Percentiles rank a stretch among this genome's conserved stretches.
These are phyloP conservation scores for Aspiorhynchus laticeps DNA, from an alignment of 2,113 vertebrate species.

Conservation along the genomic window DNA sequence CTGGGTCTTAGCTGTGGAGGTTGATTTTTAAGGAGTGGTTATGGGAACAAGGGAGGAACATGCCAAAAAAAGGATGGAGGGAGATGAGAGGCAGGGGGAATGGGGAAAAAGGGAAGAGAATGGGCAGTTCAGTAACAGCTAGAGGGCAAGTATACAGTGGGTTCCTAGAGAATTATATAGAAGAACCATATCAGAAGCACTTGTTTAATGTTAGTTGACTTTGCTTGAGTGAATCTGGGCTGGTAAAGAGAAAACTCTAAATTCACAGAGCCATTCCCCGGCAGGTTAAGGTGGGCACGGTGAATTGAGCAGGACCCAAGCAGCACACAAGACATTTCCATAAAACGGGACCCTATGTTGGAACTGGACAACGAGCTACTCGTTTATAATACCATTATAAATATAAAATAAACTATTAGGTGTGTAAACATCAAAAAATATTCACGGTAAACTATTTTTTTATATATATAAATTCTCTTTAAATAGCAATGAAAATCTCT, in stretches of 20 bases:
- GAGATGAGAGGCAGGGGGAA: slow-evolving; percentile 20
- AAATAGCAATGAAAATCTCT: not conserved
- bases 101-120: slow-evolving; percentile 38
- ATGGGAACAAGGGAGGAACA: slow-evolving; percentile 62
- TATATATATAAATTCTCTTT: not conserved
- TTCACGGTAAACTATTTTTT: not conserved
- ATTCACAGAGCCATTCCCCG: slow-evolving; percentile 11
- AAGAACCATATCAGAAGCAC: slow-evolving; percentile 24
- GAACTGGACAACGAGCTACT: not conserved
- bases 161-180: slow-evolving; percentile 33
- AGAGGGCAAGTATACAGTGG: slow-evolving; percentile 22
- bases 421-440: not conserved
- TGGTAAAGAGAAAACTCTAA: slow-evolving; percentile 14
- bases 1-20: slow-evolving; percentile 90
- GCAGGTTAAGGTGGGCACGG: not conserved
- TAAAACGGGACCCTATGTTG: not conserved
- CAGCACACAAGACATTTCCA: slow-evolving; percentile 6
- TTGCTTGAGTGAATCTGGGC: slow-evolving; percentile 22
- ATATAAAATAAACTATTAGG: not conserved
- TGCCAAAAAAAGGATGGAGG: slow-evolving; percentile 7
- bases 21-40: slow-evolving; percentile 54
- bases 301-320: not conserved
- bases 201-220: slow-evolving; percentile 27
- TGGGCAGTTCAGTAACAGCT: slow-evolving; percentile 48
- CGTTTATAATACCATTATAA: not conserved